These are phyloP conservation scores for Gymnoscelis rufifasciata DNA, from an alignment of 2,888 invertebrate genomes.

Conservation along the genomic window DNA sequence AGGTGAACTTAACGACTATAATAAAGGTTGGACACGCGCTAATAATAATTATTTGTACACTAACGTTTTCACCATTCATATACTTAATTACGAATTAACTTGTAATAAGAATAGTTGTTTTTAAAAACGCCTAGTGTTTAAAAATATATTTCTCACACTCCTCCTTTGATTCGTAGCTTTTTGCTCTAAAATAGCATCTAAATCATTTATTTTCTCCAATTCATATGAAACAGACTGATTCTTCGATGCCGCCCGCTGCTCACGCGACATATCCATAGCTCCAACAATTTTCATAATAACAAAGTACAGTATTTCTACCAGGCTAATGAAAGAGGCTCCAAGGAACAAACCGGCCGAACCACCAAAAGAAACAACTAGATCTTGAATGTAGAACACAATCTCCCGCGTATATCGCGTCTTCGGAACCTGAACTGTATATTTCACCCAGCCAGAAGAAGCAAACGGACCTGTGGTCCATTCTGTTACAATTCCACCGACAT, in stretches of 20 bases:
- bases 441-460: background rate
- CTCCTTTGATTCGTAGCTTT: background rate
- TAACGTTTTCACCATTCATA: background rate
- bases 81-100: no score
- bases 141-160: background rate
- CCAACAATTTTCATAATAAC: background rate
- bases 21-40: no score
- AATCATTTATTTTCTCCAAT: background rate
- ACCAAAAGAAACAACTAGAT: background rate
- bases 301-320: slow-evolving; percentile 1
- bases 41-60: no score
- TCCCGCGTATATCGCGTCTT: background rate
- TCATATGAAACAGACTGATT: background rate
- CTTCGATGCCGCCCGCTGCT: background rate
- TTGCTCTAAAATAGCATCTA: background rate
- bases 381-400: background rate
- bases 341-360: slow-evolving; percentile 1
- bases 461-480: background rate
- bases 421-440: background rate
- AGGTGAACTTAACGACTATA: no score
- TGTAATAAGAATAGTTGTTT: no score
- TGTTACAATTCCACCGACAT: background rate
- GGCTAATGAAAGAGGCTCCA: background rate
- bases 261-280: background rate
- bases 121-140: no score